phyloP scores from a whole-genome alignment of 2,888 invertebrate genomes.

The Idaea aversata region DNA sequence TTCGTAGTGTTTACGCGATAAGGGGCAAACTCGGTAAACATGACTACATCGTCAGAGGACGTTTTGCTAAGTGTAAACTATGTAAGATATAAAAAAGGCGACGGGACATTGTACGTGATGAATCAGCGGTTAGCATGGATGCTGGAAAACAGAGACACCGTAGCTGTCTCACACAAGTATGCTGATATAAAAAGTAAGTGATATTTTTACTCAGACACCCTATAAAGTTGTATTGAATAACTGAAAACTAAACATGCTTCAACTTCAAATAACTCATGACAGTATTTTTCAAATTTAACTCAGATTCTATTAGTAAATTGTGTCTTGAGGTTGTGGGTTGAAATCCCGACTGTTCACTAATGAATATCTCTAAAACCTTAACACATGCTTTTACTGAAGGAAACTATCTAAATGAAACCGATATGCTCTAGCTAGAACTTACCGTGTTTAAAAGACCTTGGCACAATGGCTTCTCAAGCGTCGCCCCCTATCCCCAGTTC shows the following conservation, averaged over 20 bases:
- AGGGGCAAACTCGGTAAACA: constrained; percentile 44
- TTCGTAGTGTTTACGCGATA: not conserved
- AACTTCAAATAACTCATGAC: not conserved
- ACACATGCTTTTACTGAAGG: too few species aligned
- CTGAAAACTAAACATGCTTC: not conserved
- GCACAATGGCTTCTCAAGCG: too few species aligned
- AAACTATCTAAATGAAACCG: too few species aligned
- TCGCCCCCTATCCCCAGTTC: too few species aligned
- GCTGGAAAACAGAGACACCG: constrained; percentile 94
- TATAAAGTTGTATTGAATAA: not conserved
- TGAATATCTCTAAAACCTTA: too few species aligned
- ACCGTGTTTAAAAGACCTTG: too few species aligned
- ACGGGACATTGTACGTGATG: constrained; percentile 97
- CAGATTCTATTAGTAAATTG: too few species aligned
- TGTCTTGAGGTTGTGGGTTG: too few species aligned
- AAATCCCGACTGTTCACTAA: too few species aligned
- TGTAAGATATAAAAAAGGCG: constrained; percentile 97
- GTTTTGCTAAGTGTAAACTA: constrained; percentile 94
- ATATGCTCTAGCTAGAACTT: too few species aligned
- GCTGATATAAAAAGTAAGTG: constrained; percentile 96
- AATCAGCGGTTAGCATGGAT: constrained; percentile 98
- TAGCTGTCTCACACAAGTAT: constrained; percentile 95
- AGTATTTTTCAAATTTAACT: not conserved
- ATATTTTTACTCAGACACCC: not conserved
- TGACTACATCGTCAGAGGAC: constrained; percentile 96